phyloP scores from a whole-genome alignment of 2,797 vertebrate genomes.

The Oryzias dopingdopingensis region DNA sequence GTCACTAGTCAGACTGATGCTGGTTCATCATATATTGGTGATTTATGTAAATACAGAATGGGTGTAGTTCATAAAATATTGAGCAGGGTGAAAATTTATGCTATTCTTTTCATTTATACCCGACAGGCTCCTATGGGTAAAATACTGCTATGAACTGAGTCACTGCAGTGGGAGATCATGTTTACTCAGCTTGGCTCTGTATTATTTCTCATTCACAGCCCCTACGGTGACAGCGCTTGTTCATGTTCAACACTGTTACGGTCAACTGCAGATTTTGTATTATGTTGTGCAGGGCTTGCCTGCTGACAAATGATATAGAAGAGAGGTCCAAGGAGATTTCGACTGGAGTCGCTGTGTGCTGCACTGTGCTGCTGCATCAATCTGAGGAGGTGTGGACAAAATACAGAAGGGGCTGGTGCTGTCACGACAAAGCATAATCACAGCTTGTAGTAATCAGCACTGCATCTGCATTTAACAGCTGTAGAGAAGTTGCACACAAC shows the following conservation, averaged over 20 bases:
- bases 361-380: slow-evolving; percentile 44
- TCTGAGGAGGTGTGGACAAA: slow-evolving; percentile 13
- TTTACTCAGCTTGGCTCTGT: slow-evolving; percentile 62
- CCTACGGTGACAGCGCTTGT: slow-evolving; percentile 42
- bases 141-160: slow-evolving; percentile 58
- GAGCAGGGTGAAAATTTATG: slow-evolving; percentile 61
- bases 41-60: slow-evolving; percentile 36
- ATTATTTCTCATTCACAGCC: slow-evolving; percentile 59
- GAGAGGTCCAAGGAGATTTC: slow-evolving; percentile 61
- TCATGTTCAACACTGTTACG: slow-evolving; percentile 51
- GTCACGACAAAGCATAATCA: slow-evolving; percentile 6
- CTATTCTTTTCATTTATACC: slow-evolving; percentile 61
- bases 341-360: slow-evolving; percentile 50
- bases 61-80: slow-evolving; percentile 57
- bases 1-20: slow-evolving; percentile 46
- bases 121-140: slow-evolving; percentile 59
- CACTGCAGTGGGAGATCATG: slow-evolving; percentile 57
- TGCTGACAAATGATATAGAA: slow-evolving; percentile 63
- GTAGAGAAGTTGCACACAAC: slow-evolving; percentile 3
- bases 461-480: background rate
- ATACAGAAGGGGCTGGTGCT: slow-evolving; percentile 5
- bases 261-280: slow-evolving; percentile 60
- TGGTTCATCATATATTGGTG: slow-evolving; percentile 56
- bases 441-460: background rate
- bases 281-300: slow-evolving; percentile 35